phyloP scores from a whole-genome alignment of 2,888 invertebrate genomes.

The Pterobdella sp. region DNA sequence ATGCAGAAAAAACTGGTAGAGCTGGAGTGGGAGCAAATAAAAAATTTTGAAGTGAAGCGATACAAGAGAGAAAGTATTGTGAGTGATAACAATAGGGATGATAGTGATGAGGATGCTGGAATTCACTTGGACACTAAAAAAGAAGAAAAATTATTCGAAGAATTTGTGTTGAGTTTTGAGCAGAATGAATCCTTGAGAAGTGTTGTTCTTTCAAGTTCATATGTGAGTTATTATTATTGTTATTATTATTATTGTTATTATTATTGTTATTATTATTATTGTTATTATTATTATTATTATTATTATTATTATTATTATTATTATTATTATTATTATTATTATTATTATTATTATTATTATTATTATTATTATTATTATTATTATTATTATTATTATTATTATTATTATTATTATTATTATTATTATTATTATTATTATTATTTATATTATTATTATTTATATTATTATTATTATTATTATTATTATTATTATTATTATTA shows the following conservation, averaged over 20 bases:
- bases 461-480: slow-evolving; percentile 15
- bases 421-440: slow-evolving; percentile 19
- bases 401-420: slow-evolving; percentile 20
- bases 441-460: slow-evolving; percentile 1
- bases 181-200: not conserved
- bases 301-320: slow-evolving; percentile 10
- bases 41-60: slow-evolving; percentile 2
- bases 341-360: slow-evolving; percentile 19
- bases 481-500: not conserved
- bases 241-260: not conserved
- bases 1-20: slow-evolving; percentile 5
- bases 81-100: not conserved
- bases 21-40: slow-evolving; percentile 9
- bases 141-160: not conserved
- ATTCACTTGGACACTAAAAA: not conserved
- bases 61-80: not conserved
- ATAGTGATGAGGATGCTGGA: not conserved
- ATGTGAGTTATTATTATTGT: not conserved
- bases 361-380: slow-evolving; percentile 24
- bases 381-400: slow-evolving; percentile 8
- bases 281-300: slow-evolving; percentile 7
- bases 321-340: slow-evolving; percentile 20
- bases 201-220: not conserved
- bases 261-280: not conserved
- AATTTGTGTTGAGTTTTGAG: not conserved